These are phyloP conservation scores for Otus scops DNA, from an alignment of 2,797 vertebrate species.

Conservation along the genomic window DNA sequence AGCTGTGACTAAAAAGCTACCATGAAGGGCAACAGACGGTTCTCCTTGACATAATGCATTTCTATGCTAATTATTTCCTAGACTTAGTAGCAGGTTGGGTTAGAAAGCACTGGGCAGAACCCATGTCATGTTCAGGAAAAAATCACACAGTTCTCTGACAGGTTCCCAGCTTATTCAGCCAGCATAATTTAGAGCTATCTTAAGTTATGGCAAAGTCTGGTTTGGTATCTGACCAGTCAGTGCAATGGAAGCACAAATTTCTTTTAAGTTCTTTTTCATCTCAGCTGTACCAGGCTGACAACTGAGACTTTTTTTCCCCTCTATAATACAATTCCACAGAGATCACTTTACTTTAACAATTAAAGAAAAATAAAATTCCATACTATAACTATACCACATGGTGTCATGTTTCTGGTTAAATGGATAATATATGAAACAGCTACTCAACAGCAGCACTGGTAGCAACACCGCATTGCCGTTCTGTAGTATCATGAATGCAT, in stretches of 20 bases:
- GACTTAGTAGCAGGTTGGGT: neutral
- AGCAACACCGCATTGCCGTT: neutral
- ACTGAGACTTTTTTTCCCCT: neutral
- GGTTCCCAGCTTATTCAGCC: neutral
- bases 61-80: neutral
- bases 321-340: neutral
- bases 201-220: neutral
- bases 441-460: neutral
- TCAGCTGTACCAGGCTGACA: neutral
- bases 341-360: neutral
- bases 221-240: neutral
- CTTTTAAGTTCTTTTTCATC: neutral
- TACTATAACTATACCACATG: neutral
- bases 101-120: neutral
- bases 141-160: neutral
- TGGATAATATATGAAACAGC: neutral
- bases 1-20: neutral
- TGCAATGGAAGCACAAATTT: neutral
- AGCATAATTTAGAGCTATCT: neutral
- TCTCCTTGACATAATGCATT: neutral
- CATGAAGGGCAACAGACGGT: neutral
- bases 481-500: fast-evolving
- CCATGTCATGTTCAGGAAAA: neutral
- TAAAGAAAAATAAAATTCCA: neutral
- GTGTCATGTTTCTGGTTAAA: neutral